Percentiles rank a stretch among this genome's conserved stretches.
Conservation (phyloP, 2,797 vertebrate genomes). For the Sebastes vulpes region DNA sequence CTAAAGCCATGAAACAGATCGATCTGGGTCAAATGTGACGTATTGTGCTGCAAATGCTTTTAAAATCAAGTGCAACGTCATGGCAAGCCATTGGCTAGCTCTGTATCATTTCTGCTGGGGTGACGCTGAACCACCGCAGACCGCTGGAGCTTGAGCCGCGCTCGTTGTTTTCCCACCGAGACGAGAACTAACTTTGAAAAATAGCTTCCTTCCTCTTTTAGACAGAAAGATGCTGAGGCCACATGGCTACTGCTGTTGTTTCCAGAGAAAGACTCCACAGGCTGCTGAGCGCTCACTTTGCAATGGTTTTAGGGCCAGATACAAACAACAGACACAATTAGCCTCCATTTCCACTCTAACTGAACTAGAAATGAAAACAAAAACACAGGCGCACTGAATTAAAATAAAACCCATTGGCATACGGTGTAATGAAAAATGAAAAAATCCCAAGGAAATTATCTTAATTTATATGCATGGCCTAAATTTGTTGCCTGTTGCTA, state of each 20-base stretch:
- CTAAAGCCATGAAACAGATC: constrained; percentile 62
- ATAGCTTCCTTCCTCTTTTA: constrained; percentile 26
- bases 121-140: constrained; percentile 4
- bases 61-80: constrained; percentile 49
- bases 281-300: constrained; percentile 36
- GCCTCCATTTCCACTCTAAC: constrained; percentile 30
- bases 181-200: constrained; percentile 39
- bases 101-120: constrained; percentile 14
- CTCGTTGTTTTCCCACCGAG: background rate
- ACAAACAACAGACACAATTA: constrained; percentile 30
- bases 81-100: background rate
- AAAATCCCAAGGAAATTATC: constrained; percentile 63
- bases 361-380: constrained; percentile 55
- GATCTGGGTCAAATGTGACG: constrained; percentile 65
- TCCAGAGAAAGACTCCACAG: background rate
- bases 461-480: constrained; percentile 77
- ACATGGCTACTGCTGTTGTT: constrained; percentile 11
- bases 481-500: constrained; percentile 74
- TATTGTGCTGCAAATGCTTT: constrained; percentile 45
- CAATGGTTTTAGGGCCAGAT: constrained; percentile 29
- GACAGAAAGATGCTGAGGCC: constrained; percentile 39
- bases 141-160: background rate
- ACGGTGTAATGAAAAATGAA: constrained; percentile 61
- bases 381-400: constrained; percentile 54
- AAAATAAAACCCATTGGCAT: constrained; percentile 61